These are phyloP conservation scores for Malthinus flaveolus DNA, from an alignment of 2,888 invertebrate species.

Conservation along the genomic window DNA sequence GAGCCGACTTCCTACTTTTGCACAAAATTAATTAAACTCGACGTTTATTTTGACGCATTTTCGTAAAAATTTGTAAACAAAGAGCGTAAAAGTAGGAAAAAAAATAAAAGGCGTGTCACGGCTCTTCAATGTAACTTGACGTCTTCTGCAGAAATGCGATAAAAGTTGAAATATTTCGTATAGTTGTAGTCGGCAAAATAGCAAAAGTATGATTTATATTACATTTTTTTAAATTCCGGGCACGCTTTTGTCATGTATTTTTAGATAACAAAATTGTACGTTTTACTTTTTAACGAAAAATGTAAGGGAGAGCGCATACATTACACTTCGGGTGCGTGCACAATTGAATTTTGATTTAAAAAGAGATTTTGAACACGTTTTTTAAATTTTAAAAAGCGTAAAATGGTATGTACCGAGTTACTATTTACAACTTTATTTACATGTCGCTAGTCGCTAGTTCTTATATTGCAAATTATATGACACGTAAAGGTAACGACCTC, in stretches of 20 bases:
- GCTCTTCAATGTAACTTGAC: slow-evolving; percentile 27
- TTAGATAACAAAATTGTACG: slow-evolving; percentile 13
- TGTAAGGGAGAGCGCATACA: no score
- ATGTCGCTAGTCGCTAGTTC: no score
- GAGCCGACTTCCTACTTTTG: no score
- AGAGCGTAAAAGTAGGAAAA: slow-evolving; percentile 18
- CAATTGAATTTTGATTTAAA: no score
- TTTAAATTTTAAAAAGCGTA: no score
- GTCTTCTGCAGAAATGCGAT: slow-evolving; percentile 28
- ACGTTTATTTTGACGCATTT: slow-evolving; percentile 2
- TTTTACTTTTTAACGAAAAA: no score
- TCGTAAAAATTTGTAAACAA: slow-evolving; percentile 12
- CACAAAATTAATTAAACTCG: neutral
- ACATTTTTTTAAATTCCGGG: slow-evolving; percentile 15
- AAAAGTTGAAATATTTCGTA: slow-evolving; percentile 29
- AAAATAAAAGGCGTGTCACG: slow-evolving; percentile 19
- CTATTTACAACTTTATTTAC: no score
- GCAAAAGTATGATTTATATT: slow-evolving; percentile 20
- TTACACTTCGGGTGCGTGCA: no score
- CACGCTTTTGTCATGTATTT: slow-evolving; percentile 19
- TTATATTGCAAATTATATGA: no score
- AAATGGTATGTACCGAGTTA: no score
- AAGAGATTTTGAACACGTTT: no score
- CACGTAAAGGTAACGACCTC: no score
- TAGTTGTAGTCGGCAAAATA: slow-evolving; percentile 22